Base-by-base conservation (phyloP, 2,888 invertebrate genomes). In the Uropetala carovei region DNA sequence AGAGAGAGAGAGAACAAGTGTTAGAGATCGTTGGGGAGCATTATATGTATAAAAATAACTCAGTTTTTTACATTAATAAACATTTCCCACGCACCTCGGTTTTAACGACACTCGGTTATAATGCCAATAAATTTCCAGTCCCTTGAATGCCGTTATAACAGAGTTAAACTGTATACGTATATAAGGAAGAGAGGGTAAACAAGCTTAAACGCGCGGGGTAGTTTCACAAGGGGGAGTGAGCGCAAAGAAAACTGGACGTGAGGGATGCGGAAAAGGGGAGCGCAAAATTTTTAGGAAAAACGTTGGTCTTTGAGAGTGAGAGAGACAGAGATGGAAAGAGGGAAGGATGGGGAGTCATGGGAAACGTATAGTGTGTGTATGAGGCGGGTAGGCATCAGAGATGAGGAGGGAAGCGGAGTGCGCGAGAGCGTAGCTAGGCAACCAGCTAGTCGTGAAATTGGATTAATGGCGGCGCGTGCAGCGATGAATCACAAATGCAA, bases 401-500 rank as follows among this genome's bases (percentile, higher is more conserved):
- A n/a, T n/a, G 83, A 56, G 2, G 56, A 68, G 56, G 43, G 60
- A 18, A 57, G 64, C 11, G 64, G 11, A 64, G 64, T 56, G 43
- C 18, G 18, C 83, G 83, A 18, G 83, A 83, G 75, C 68, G 68
- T 59, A 43, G 64, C 56, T 83, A 89, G 89, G 89, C 89, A 89
- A 64, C 89, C 89, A 64, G 64, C 89, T 68, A 60, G 27, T 64
- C 89, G 64, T 68, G 22, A 89, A 89, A 89, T 89, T 89, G 89
- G 89, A 89, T 89, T 89, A 89, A 89, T 64, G 89, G 64, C 18
- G 18, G 68, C 64, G 89, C 89, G 64, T 68, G 86, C 86, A 64
- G 60, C 86, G 64, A 89, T 89, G 89, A 64, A 89, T 89, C 89
- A 56, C 89, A 89, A 89, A 89, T 56, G 68, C 89, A 57, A 18